A percentile compares a stretch with the other conserved stretches of the same genome.
Conservation (phyloP, 2,888 invertebrate genomes). For the Amphimallon solstitiale region DNA sequence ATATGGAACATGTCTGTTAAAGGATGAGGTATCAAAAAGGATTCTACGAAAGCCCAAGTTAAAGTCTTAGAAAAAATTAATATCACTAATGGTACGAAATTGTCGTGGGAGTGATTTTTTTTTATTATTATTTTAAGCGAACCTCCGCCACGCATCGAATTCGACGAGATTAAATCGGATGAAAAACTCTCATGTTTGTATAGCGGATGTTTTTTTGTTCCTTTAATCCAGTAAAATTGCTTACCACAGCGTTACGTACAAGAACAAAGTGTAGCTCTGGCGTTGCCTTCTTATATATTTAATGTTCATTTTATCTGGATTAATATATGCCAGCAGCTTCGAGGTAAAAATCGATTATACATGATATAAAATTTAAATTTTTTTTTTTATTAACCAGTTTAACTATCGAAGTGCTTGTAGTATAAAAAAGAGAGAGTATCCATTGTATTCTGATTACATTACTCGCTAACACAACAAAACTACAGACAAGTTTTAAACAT, state of each 20-base stretch:
- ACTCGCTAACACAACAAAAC: too few species aligned
- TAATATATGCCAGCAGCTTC: too few species aligned
- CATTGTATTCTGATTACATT: too few species aligned
- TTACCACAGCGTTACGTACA: not conserved
- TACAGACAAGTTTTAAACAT: too few species aligned
- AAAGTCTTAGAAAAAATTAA: slow-evolving; percentile 7
- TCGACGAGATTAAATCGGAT: slow-evolving; percentile 9
- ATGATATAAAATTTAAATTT: too few species aligned
- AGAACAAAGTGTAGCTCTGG: not conserved
- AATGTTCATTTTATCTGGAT: not conserved
- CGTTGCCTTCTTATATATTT: too few species aligned
- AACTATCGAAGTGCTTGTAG: too few species aligned
- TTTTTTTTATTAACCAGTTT: too few species aligned
- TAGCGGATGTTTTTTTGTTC: not conserved
- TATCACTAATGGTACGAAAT: slow-evolving; percentile 12
- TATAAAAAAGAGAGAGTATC: too few species aligned
- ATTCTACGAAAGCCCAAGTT: not conserved
- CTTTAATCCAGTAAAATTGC: slow-evolving; percentile 25
- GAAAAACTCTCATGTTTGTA: slow-evolving; percentile 23
- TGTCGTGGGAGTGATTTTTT: slow-evolving; percentile 7
- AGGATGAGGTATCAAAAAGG: not conserved
- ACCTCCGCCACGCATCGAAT: not conserved
- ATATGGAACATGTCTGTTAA: not conserved
- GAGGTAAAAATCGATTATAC: too few species aligned
- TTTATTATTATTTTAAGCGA: not conserved